Conservation (phyloP, 1,140 invertebrate genomes). For the Heterodera carotae region DNA sequence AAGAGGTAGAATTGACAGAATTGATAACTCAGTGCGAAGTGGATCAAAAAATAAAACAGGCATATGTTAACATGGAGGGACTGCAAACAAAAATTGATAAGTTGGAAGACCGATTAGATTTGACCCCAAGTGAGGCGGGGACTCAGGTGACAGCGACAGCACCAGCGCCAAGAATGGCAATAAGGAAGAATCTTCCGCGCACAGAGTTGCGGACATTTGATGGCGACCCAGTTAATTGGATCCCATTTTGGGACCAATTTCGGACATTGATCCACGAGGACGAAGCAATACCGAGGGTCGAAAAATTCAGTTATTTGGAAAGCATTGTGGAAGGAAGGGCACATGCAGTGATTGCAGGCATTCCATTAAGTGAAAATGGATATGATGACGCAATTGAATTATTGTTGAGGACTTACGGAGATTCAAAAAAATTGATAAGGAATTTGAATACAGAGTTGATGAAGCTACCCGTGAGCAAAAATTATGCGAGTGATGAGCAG, state of each 20-base stretch:
- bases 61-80: no score
- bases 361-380: neutral
- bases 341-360: neutral
- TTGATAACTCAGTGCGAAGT: no score
- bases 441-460: neutral
- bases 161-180: no score
- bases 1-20: no score
- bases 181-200: neutral
- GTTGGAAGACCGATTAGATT: no score
- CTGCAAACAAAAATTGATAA: no score
- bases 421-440: neutral
- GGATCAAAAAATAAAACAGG: no score
- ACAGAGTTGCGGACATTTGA: neutral
- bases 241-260: conserved; percentile 8
- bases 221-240: neutral
- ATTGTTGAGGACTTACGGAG: neutral
- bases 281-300: neutral
- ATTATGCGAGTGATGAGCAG: neutral
- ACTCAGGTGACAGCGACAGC: no score
- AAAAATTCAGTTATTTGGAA: conserved; percentile 12
- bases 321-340: neutral
- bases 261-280: conserved; percentile 7
- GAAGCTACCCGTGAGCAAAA: neutral
- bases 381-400: conserved; percentile 9
- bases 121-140: no score